Evolutionary conservation across 2,888 invertebrate species (phyloP), one percentile per base, ranked within the genome.

Genomic region (Psylliodes chrysocephalus): DNA sequence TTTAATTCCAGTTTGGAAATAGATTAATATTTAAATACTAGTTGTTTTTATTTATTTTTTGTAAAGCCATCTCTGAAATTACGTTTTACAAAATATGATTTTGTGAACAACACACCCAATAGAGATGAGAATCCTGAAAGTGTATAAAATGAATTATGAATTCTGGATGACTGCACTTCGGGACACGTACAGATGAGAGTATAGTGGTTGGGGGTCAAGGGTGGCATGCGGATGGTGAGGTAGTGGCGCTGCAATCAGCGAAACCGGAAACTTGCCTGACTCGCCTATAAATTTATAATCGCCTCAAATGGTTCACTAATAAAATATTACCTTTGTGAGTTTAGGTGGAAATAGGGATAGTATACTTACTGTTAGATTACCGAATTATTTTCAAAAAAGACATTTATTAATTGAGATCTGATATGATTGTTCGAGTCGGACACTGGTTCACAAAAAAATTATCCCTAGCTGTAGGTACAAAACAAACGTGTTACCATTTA

Each of bases 211-310:
- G 25, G 14, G 14, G 28, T 14, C 7, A 47, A 6, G 28, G 19
- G n/a, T 22, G 14, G 18, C 10, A 6, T 19, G 35, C 12, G 35
- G 30, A n/a, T 14, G 56, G 19, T n/a, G 6, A 8, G 35, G 38
- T 38, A 35, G 57, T 14, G 28, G 49, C 12, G 66, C 73, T 73
- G 76, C 75, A 77, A 77, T 77, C 77, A 77, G 73, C 74, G 71
- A 76, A 75, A 75, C 77, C 77, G 77, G 77, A 77, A 71, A 75
- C 74, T 72, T 69, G 74, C 64, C 75, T 73, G 70, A 74, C 71
- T 75, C 72, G 74, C 73, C 76, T 73, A 76, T 77, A 77, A 77
- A 77, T 77, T 77, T 73, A 75, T 77, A 77, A 77, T 77, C 75
- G 75, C 68, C 71, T 66, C 64, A 64, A 71, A 69, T 72, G 64